Base-by-base conservation (phyloP, 2,113 vertebrate species). In the Limnothrissa miodon region DNA sequence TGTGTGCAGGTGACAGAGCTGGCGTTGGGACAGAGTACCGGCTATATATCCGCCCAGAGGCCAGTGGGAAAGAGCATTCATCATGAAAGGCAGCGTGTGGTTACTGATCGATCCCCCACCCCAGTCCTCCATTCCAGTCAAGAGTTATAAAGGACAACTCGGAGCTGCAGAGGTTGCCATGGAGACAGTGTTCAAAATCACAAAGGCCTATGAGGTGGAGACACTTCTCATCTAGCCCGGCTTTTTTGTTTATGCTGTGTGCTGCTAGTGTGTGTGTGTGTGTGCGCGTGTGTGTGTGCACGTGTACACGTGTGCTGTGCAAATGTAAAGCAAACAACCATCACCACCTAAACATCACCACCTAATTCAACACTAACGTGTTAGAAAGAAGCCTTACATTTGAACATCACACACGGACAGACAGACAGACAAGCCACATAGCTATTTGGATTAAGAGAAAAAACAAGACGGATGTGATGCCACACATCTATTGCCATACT, bases 261-360 rank as follows among this genome's bases (percentile, higher is more conserved):
- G 33, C 5, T 70, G 10, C 33, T 10, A 29, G 59, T 66, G 29
- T 74, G 66, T 33, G 29, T 74, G 66, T 62, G 59, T 66, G 59
- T 66, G 59, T 66, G 59, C 29, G 59, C 29, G 56, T 66, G 59
- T 66, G 59, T 66, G 59, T 66, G 56, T 62, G 56, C 25, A n/a
- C 25, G 23, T 62, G n/a, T 62, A n/a, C 25, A n/a, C 25, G 59
- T 66, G 59, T n/a, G n/a, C 25, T 59, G 56, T 59, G 56, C 25
- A 17, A 17, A 17, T 15, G 46, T 42, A 56, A 56, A 21, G 21
- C 19, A 56, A 15, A 10, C 46, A 48, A 15, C 17, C 46, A 48
- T 48, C 8, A 6, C 13, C n/a, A n/a, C n/a, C n/a, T n/a, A n/a
- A n/a, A 56, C 51, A 56, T 21, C 51, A 23, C 51, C 7, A 4